A percentile compares a stretch with the other conserved stretches of the same genome.
These are phyloP conservation scores for Melanostigma gelatinosum DNA, from an alignment of 2,113 vertebrate genomes.

Conservation along the genomic window DNA sequence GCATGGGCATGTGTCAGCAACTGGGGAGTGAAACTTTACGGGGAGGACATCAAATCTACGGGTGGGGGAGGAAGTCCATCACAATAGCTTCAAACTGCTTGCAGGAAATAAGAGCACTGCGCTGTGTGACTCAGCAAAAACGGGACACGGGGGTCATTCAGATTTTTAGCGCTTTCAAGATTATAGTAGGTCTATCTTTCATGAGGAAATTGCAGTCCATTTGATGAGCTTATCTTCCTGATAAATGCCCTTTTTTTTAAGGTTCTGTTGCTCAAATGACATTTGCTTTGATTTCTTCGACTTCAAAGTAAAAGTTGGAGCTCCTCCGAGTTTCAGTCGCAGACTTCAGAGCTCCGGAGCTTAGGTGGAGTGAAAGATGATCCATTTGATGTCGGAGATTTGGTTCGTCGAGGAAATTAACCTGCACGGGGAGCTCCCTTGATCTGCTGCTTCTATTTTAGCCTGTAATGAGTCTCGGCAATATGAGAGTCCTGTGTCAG, in stretches of 20 bases:
- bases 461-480: conserved; percentile 70
- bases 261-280: conserved; percentile 56
- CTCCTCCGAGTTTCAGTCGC: conserved; percentile 46
- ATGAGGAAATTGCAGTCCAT: conserved; percentile 61
- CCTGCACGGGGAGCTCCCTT: conserved; percentile 67
- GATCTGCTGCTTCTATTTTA: conserved; percentile 69
- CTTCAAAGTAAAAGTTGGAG: conserved; percentile 73
- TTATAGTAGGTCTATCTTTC: conserved; percentile 57
- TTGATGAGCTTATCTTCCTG: conserved; percentile 72
- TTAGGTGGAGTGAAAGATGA: conserved; percentile 71
- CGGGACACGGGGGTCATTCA: conserved; percentile 35
- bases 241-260: conserved; percentile 51
- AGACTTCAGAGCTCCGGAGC: conserved; percentile 62
- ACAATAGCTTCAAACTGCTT: conserved; percentile 44
- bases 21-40: conserved; percentile 54
- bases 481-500: conserved; percentile 62
- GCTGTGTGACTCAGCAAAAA: conserved; percentile 62
- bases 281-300: conserved; percentile 58
- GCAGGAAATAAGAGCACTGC: conserved; percentile 38
- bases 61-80: conserved; percentile 49
- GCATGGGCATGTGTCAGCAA: conserved; percentile 36
- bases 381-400: conserved; percentile 76
- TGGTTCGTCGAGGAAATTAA: conserved; percentile 78
- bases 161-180: conserved; percentile 37
- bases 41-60: conserved; percentile 20